Percentiles rank a stretch among this genome's conserved stretches.
These are phyloP conservation scores for Calliscelio sp. DNA, from an alignment of 2,888 invertebrate species.

Conservation along the genomic window DNA sequence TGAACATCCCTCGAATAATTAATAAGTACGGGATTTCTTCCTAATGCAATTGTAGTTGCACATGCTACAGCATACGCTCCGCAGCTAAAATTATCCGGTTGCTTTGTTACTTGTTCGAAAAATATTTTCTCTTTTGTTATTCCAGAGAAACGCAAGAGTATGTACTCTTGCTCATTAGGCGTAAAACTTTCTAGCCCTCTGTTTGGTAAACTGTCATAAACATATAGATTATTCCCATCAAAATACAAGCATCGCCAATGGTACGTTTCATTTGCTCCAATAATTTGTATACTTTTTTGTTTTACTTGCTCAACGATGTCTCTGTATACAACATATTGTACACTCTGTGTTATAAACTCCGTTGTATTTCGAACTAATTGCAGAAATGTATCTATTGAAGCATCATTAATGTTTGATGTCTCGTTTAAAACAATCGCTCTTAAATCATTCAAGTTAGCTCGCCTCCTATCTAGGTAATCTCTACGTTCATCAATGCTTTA, in stretches of 20 bases:
- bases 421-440: background rate
- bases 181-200: background rate
- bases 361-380: conserved; percentile 16
- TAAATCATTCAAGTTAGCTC: background rate
- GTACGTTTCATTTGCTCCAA: conserved; percentile 57
- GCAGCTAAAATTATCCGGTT: too few relatives aligned
- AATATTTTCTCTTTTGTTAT: too few relatives aligned
- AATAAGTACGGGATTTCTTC: too few relatives aligned
- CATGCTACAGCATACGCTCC: too few relatives aligned
- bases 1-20: too few relatives aligned
- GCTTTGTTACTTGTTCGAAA: too few relatives aligned
- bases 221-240: conserved; percentile 57
- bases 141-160: background rate
- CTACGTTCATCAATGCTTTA: too few relatives aligned
- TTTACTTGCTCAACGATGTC: conserved; percentile 1
- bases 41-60: too few relatives aligned
- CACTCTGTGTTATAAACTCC: conserved; percentile 33
- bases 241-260: conserved; percentile 72
- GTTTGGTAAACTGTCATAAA: conserved; percentile 68
- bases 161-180: background rate
- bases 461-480: too few relatives aligned
- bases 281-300: conserved; percentile 53
- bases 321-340: conserved; percentile 17
- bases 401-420: background rate
- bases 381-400: conserved; percentile 16